phyloP scores from a whole-genome alignment of 2,888 invertebrate species.

The Eupelmus urozonus region DNA sequence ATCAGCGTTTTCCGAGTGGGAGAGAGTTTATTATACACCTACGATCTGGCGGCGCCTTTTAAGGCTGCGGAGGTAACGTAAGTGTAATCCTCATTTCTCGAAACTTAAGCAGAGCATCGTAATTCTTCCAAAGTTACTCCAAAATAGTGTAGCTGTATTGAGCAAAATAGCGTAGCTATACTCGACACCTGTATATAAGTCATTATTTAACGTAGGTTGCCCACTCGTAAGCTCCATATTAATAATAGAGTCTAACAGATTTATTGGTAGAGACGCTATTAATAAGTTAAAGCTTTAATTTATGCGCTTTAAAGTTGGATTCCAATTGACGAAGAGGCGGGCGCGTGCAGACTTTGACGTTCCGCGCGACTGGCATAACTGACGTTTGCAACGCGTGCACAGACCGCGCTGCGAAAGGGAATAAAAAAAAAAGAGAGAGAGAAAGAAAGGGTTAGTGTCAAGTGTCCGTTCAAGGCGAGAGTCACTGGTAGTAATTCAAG shows the following conservation, averaged over 20 bases:
- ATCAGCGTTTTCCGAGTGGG: background rate
- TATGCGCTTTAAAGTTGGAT: background rate
- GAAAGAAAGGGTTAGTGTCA: constrained; percentile 19
- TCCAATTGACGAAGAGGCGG: constrained; percentile 37
- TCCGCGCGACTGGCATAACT: constrained; percentile 33
- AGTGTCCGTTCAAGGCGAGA: constrained; percentile 49
- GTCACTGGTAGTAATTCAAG: constrained; percentile 36
- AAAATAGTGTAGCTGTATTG: constrained; percentile 1
- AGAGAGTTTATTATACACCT: constrained; percentile 18
- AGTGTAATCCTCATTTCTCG: background rate
- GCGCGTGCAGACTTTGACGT: constrained; percentile 33
- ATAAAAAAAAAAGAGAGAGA: constrained; percentile 8
- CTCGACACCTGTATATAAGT: background rate
- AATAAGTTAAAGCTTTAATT: constrained; percentile 45
- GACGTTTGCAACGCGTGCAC: constrained; percentile 6
- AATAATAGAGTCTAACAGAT: constrained; percentile 52
- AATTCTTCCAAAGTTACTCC: background rate
- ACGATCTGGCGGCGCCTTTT: constrained; percentile 3
- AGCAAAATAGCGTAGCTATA: too few species aligned
- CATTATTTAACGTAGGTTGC: constrained; percentile 3
- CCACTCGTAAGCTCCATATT: constrained; percentile 35
- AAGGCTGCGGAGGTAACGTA: constrained; percentile 33
- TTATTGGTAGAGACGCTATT: constrained; percentile 50
- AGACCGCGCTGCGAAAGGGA: constrained; percentile 5
- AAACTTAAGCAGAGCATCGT: background rate